phyloP scores from a whole-genome alignment of 2,888 invertebrate genomes.

The Rotaria macrura region DNA sequence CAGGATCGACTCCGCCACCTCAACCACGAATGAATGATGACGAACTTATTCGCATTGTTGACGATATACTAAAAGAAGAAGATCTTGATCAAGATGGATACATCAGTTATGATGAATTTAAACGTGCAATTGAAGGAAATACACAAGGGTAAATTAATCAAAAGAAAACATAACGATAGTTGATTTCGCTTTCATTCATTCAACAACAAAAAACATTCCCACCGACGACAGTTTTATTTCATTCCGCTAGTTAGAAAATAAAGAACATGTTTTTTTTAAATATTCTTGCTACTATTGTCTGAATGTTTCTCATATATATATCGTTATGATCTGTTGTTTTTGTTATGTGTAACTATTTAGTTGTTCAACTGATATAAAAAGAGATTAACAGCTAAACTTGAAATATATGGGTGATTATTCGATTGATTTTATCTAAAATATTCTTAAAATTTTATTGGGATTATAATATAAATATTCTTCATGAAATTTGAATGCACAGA shows the following conservation, averaged over 20 bases:
- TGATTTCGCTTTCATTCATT: too few relatives aligned
- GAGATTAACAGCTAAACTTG: neutral
- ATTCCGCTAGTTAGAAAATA: neutral
- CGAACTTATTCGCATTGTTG: slow-evolving; percentile 29
- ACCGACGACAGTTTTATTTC: neutral
- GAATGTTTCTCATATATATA: neutral
- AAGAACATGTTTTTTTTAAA: neutral
- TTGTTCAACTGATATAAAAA: neutral
- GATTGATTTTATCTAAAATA: too few relatives aligned
- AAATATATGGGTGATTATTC: neutral
- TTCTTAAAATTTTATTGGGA: too few relatives aligned
- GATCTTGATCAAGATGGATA: slow-evolving; percentile 31
- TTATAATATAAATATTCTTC: too few relatives aligned
- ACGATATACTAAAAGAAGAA: slow-evolving; percentile 33
- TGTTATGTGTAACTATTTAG: neutral
- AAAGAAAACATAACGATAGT: neutral
- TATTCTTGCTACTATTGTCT: neutral
- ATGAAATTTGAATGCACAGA: too few relatives aligned
- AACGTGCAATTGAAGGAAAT: neutral
- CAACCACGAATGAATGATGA: slow-evolving; percentile 9
- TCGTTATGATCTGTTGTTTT: neutral
- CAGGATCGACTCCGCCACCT: neutral
- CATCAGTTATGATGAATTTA: slow-evolving; percentile 13
- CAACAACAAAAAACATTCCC: neutral
- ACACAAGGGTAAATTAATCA: neutral